phyloP scores from a whole-genome alignment of 1,140 invertebrate genomes.

The Drosophila novamexicana region DNA sequence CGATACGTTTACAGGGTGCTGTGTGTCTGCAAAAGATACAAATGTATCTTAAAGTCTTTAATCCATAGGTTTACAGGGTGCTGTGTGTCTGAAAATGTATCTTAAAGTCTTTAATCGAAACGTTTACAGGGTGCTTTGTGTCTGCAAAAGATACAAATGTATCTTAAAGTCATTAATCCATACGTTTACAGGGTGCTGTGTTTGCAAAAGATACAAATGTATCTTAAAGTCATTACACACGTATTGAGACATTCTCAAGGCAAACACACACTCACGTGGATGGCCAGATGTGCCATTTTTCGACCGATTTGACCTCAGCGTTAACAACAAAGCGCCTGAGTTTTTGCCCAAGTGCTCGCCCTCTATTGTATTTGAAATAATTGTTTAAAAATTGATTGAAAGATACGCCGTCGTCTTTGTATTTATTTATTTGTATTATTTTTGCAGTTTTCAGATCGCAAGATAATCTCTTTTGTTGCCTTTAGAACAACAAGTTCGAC shows the following conservation, averaged over 20 bases:
- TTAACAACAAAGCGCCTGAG: not conserved
- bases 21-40: constrained; percentile 11
- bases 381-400: constrained; percentile 39
- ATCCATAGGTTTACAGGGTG: constrained; percentile 71
- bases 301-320: constrained; percentile 48
- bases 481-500: constrained; percentile 29
- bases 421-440: constrained; percentile 30
- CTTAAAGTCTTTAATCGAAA: constrained; percentile 50
- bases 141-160: not conserved
- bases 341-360: not conserved
- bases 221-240: constrained; percentile 47
- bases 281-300: not conserved
- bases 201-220: constrained; percentile 43
- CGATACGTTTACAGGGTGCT: constrained; percentile 65
- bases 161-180: not conserved
- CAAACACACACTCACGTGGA: not conserved
- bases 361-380: constrained; percentile 19
- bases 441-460: constrained; percentile 18
- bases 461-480: constrained; percentile 21
- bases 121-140: constrained; percentile 57
- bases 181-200: not conserved
- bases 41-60: not conserved
- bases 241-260: constrained; percentile 28
- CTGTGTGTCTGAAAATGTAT: constrained; percentile 1
- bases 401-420: constrained; percentile 23